phyloP scores from a whole-genome alignment of 2,113 vertebrate species.

The Nycticorax nycticorax region DNA sequence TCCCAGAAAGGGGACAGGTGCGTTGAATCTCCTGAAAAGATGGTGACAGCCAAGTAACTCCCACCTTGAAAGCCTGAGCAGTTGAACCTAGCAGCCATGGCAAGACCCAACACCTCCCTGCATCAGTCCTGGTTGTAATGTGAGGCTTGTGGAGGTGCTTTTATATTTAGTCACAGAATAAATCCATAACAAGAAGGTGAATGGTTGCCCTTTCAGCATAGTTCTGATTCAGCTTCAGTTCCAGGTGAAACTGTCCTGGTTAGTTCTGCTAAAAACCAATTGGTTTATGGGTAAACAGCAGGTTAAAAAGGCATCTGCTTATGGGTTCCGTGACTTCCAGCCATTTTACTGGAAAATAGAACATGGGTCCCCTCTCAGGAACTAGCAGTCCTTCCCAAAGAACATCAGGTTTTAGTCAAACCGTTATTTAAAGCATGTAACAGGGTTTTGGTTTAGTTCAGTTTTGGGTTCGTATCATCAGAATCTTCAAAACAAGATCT shows the following conservation, averaged over 20 bases:
- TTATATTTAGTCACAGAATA: neutral
- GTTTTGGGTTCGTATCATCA: neutral
- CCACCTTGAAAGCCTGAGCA: neutral
- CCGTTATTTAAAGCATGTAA: neutral
- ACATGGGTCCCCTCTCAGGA: neutral
- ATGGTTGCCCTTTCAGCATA: neutral
- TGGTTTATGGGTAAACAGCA: neutral
- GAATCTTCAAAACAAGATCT: neutral
- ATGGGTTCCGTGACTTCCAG: neutral
- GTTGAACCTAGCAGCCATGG: neutral
- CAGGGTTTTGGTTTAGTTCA: neutral
- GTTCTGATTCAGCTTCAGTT: neutral
- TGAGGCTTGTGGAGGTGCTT: neutral
- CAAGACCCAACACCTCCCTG: neutral
- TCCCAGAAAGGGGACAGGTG: neutral
- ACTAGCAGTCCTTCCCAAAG: neutral
- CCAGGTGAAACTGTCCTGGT: neutral
- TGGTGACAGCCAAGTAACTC: neutral
- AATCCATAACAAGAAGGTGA: neutral
- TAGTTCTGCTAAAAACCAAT: neutral
- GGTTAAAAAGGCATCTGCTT: neutral
- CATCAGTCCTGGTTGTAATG: neutral
- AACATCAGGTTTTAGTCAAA: neutral
- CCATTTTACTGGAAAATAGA: neutral
- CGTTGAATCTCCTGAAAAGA: neutral